phyloP scores from a whole-genome alignment of 2,888 invertebrate genomes.

The Andrena minutula region DNA sequence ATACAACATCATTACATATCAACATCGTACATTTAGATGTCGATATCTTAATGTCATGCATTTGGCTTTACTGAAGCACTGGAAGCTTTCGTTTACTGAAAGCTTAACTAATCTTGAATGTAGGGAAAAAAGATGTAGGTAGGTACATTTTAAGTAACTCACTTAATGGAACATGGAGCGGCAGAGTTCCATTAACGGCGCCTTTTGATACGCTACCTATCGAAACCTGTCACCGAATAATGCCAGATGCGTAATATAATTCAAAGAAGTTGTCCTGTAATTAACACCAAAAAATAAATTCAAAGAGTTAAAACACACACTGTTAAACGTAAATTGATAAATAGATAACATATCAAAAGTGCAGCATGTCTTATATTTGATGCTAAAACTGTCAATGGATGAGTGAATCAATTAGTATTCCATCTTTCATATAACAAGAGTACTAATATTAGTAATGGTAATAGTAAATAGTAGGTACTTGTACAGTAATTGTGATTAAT shows the following conservation, averaged over 20 bases:
- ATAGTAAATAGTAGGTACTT: no score
- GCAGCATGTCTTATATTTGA: no score
- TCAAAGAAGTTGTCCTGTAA: not conserved
- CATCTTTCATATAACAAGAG: no score
- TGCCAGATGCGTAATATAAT: not conserved
- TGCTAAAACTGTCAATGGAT: no score
- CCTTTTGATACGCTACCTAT: not conserved
- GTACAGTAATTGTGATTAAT: no score
- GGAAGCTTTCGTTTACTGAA: no score
- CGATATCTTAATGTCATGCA: not conserved
- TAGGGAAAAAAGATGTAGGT: not conserved
- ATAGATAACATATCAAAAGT: no score
- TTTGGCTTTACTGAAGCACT: not conserved
- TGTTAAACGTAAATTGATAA: no score
- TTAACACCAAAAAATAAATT: conserved; percentile 4
- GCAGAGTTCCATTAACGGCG: conserved; percentile 24
- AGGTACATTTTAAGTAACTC: not conserved
- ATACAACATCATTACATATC: no score
- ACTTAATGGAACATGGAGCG: not conserved
- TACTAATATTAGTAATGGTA: no score
- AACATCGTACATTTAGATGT: not conserved
- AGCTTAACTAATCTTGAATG: conserved; percentile 13
- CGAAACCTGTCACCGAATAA: not conserved
- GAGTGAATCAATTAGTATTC: no score
- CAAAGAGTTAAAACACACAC: not conserved